Base-by-base conservation (phyloP, 2,113 vertebrate genomes). In the Accipiter virgatus region DNA sequence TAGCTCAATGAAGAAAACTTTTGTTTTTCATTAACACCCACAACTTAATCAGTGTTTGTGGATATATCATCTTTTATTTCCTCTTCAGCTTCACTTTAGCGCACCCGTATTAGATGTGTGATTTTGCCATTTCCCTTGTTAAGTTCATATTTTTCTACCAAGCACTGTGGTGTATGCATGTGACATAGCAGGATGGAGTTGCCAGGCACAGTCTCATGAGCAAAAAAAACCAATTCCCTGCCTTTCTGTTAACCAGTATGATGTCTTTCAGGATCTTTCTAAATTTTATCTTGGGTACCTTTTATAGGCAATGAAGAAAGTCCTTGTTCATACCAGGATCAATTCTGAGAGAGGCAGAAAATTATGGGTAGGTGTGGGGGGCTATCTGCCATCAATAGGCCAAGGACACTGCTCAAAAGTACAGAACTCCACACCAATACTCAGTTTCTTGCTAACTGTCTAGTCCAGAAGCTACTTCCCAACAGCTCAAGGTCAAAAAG, bases 51-150 rank as follows among this genome's bases (percentile, higher is more conserved):
- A 31, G 29, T 80, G 53, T 59, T 80, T 70, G 32, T 88, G 59
- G 42, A 63, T 95, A 91, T 62, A 88, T 68, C 7, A 52, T 82
- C 17, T 92, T 94, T 81, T 71, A 61, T 95, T 95, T 96, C 73
- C 42, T 63, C 59, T 88, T 83, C 40, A 36, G 81, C 77, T 95
- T 82, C 40, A 9, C 93, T 95, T 95, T 56, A 71, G 50, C 62
- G 63, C 42, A 59, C 11, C n/a, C 9, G 0, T 75, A 72, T 45
- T 67, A 72, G 45, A 58, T 21, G n/a, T 11, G 5, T 73, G 43
- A 38, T 77, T 84, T 89, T 93, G 40, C 36, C 25, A 73, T 70
- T 91, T 94, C 32, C 56, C 16, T 79, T 92, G 42, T 42, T 38
- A 67, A 79, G 11, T 59, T 90, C 48, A 80, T 83, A 13, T 16